These are phyloP conservation scores for Atherinomorus stipes DNA, from an alignment of 2,113 vertebrate genomes.

Conservation along the genomic window DNA sequence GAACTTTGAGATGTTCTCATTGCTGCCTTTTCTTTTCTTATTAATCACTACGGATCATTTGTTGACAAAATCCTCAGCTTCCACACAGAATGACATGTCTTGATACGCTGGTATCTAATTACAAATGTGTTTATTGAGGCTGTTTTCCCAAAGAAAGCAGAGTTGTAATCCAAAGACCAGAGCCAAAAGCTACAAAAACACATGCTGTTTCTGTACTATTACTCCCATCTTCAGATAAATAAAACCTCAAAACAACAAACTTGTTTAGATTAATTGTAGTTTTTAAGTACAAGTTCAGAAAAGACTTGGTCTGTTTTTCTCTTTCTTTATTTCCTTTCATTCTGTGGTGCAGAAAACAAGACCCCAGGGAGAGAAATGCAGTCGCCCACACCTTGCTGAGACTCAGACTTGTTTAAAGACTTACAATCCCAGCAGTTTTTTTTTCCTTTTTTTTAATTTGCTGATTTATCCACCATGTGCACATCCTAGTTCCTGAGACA, in stretches of 20 bases:
- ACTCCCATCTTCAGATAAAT: conserved; percentile 36
- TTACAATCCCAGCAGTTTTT: conserved; percentile 54
- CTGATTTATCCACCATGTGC: conserved; percentile 75
- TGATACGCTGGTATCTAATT: conserved; percentile 46
- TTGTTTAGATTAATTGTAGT: conserved; percentile 34
- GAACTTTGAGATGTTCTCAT: conserved; percentile 39
- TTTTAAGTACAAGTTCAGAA: conserved; percentile 24
- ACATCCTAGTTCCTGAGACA: conserved; percentile 51
- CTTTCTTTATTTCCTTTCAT: conserved; percentile 23
- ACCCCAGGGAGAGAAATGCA: conserved; percentile 54
- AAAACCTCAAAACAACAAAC: conserved; percentile 29
- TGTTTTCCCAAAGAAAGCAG: conserved; percentile 39
- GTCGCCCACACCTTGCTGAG: conserved; percentile 64
- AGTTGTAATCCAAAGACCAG: conserved; percentile 20
- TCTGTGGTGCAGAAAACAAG: conserved; percentile 61
- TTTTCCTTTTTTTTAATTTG: conserved; percentile 27
- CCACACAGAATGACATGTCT: conserved; percentile 21
- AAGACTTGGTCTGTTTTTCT: conserved; percentile 42
- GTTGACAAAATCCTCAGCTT: conserved; percentile 46
- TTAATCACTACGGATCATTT: conserved; percentile 36
- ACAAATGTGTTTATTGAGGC: conserved; percentile 36
- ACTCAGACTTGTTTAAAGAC: conserved; percentile 64
- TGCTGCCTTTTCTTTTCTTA: conserved; percentile 2
- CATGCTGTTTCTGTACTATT: conserved; percentile 26
- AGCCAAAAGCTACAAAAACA: conserved; percentile 54